Base-by-base conservation (phyloP, 2,888 invertebrate genomes). In the Punctoribates punctum region DNA sequence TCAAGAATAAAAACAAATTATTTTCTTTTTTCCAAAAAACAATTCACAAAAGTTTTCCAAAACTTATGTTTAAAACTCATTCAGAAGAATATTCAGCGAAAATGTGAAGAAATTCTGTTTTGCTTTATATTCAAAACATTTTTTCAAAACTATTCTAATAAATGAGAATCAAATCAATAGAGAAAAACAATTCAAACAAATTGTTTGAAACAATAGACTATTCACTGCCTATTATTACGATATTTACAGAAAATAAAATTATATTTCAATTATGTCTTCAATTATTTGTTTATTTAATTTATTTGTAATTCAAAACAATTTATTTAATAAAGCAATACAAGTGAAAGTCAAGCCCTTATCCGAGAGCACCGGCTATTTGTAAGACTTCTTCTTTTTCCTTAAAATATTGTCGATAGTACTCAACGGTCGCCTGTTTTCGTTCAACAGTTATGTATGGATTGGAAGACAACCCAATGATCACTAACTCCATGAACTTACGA, bases 401-500 rank as follows among this genome's bases (percentile, higher is more conserved):
- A 83, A 98, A 97, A 83, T 94, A 98, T 75, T 94, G 88, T 79
- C 88, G 90, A 83, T 91, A 98, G 97, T 97, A 98, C 78, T 89
- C 84, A 65, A 99, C 91, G 82, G 96, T 94, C 15, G 91, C 92
- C 79, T 87, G 88, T 83, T 99, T 99, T 81, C 96, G 92, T 79
- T 90, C 84, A 0, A 91, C 93, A 0, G 92, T 92, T 81, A 97
- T 87, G 84, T 92, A 94, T 0, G 94, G 90, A 86, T 98, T 99
- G 84, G 96, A 96, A 0, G 96, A 94, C 0, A 99, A 87, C 6
- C 97, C 98, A 0, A 91, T 89, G 80, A 92, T 91, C 0, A 98
- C 96, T 8, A 98, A 86, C 82, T 99, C 96, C 98, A 99, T 98
- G 83, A 96, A 99, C 84, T 97, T 94, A 9, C 95, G 88, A 79